A percentile compares a stretch with the other conserved stretches of the same genome.
phyloP scores from a whole-genome alignment of 2,797 vertebrate species.

The Serranus cabrilla region DNA sequence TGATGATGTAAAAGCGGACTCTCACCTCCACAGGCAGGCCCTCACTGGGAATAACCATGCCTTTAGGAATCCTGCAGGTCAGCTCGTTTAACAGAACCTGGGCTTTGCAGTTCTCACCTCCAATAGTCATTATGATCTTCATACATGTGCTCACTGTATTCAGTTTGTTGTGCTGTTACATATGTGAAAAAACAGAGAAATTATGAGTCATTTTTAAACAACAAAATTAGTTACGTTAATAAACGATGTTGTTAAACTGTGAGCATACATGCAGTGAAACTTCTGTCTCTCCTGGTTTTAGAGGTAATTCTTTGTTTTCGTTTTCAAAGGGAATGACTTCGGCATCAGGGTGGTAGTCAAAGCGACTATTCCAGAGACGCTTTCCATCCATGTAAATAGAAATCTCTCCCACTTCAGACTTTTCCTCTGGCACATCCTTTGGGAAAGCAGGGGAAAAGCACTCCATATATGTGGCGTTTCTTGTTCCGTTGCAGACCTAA shows the following conservation, averaged over 20 bases:
- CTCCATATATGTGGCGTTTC: constrained; percentile 76
- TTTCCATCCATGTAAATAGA: constrained; percentile 88
- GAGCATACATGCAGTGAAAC: constrained; percentile 90
- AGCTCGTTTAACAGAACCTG: constrained; percentile 90
- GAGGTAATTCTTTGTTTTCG: constrained; percentile 73
- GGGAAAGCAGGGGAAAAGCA: constrained; percentile 87
- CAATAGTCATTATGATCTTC: constrained; percentile 91
- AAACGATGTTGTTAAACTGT: neutral
- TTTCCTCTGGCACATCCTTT: constrained; percentile 72
- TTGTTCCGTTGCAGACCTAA: constrained; percentile 83
- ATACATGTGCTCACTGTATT: constrained; percentile 87
- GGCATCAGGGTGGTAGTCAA: constrained; percentile 86
- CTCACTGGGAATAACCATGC: constrained; percentile 78
- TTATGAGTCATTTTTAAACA: neutral
- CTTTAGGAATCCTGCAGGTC: constrained; percentile 90
- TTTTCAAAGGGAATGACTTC: constrained; percentile 80
- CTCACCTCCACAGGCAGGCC: constrained; percentile 88
- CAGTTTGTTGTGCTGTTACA: constrained; percentile 89
- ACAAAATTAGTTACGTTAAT: neutral
- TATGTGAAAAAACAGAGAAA: neutral
- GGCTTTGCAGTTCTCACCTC: constrained; percentile 85
- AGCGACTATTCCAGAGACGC: constrained; percentile 65
- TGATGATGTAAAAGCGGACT: neutral
- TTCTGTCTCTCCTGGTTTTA: constrained; percentile 87
- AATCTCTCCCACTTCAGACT: constrained; percentile 81